Base-by-base conservation (phyloP, 1,140 invertebrate species). In the Oscheius sp. region DNA sequence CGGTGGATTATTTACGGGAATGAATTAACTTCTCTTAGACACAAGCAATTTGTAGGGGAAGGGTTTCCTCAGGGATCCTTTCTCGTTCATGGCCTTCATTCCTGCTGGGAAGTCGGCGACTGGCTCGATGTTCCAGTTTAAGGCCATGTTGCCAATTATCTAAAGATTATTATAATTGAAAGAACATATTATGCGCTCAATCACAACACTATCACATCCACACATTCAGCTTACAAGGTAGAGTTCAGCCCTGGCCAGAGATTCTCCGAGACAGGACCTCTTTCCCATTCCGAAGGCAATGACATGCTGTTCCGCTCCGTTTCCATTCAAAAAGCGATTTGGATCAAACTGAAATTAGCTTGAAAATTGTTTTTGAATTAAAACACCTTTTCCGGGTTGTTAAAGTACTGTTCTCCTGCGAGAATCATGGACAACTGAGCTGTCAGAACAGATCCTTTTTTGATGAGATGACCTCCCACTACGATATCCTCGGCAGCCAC, bases 281-380 rank as follows among this genome's bases (percentile, higher is more conserved):
- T 75, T 75, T 36, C 73, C 73, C 2, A 75, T 55, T 31, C 73
- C 68, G 31, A 75, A 75, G 15, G 73, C 36, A 35, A 75, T 49
- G 0, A 72, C 20, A 18, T 65, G 49, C 58, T 72, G 59, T 15
- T 75, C 73, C 38, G 65, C 36, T 15, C 58, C 55, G 32, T 49
- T 66, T 20, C 52, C 58, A 15, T 59, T 52, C 4, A 75, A 4
- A 46, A 65, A 75, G 34, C 73, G 38, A 46, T 36, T 36, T 23
- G 73, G 73, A 34, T 55, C 38, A 62, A 75, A 75, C 42, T 71
- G 68, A 71, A 71, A 69, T 20, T 0, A 10, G 18, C 13, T 26
- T 23, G 7, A 13, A 7, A 13, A 15, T 4, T 13, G 23, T 7
- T 13, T 20, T 4, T 7, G 23, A 13, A 13, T 23, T 20, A 55